These are phyloP conservation scores for Hippocampus comes DNA, from an alignment of 2,113 vertebrate genomes.

Conservation along the genomic window DNA sequence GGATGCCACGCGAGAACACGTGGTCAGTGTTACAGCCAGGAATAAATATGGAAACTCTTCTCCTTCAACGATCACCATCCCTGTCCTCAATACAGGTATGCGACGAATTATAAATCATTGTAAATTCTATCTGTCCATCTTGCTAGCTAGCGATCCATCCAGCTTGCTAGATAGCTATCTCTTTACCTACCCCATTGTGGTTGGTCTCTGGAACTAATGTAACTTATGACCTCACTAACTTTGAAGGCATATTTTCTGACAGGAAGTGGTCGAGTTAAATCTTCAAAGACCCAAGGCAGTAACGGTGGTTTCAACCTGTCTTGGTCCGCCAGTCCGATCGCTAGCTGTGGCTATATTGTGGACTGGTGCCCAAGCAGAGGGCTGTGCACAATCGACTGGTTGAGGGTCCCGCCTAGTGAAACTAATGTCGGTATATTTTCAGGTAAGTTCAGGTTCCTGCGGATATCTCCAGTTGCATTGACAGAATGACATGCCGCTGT, in stretches of 20 bases:
- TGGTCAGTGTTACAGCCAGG: slow-evolving; percentile 45
- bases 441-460: slow-evolving; percentile 26
- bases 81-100: slow-evolving; percentile 42
- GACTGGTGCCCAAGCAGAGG: slow-evolving; percentile 57
- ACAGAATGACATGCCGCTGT: not conserved
- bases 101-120: no score
- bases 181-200: no score
- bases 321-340: slow-evolving; percentile 38
- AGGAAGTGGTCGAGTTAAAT: not conserved
- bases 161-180: no score
- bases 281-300: slow-evolving; percentile 11
- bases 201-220: not conserved
- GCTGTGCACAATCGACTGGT: slow-evolving; percentile 42
- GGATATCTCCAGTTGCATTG: not conserved
- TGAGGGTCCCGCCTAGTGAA: slow-evolving; percentile 38
- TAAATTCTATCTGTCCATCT: no score
- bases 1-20: slow-evolving; percentile 2
- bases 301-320: slow-evolving; percentile 47
- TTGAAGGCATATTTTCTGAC: not conserved
- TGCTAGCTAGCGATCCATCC: no score
- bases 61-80: slow-evolving; percentile 45
- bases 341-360: slow-evolving; percentile 67
- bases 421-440: slow-evolving; percentile 33
- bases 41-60: slow-evolving; percentile 55
- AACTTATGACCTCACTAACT: no score